These are phyloP conservation scores for Epistrophe grossulariae DNA, from an alignment of 2,888 invertebrate species.

Conservation along the genomic window DNA sequence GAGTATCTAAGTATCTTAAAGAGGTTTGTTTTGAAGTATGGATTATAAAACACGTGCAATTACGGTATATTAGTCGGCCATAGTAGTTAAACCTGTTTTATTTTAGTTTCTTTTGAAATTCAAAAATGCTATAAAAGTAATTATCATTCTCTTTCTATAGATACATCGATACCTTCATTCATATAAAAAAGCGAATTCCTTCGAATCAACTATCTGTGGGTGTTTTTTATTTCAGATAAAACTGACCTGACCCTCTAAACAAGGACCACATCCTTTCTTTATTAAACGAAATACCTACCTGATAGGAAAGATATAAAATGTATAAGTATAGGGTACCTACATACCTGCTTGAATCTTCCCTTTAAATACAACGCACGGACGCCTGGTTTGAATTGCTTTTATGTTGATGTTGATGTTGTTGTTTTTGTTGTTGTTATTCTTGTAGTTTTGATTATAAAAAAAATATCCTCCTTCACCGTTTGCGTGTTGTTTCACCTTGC, in stretches of 20 bases:
- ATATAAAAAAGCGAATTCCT: not conserved
- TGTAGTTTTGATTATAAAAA: slow-evolving; percentile 8
- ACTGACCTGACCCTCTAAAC: slow-evolving; percentile 74
- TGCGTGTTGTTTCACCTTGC: slow-evolving; percentile 42
- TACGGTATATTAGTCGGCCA: slow-evolving; percentile 61
- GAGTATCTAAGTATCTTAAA: slow-evolving; percentile 6
- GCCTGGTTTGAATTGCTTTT: not conserved
- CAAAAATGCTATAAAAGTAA: slow-evolving; percentile 54
- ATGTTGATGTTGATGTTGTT: slow-evolving; percentile 30
- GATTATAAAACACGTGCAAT: slow-evolving; percentile 72
- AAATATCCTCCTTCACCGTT: slow-evolving; percentile 46
- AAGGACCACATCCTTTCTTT: slow-evolving; percentile 47
- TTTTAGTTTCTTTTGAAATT: slow-evolving; percentile 36
- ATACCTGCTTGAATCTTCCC: slow-evolving; percentile 46
- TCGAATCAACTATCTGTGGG: slow-evolving; percentile 7
- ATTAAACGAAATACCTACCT: slow-evolving; percentile 2
- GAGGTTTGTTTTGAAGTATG: slow-evolving; percentile 36
- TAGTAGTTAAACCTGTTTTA: slow-evolving; percentile 67
- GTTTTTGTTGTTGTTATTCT: slow-evolving; percentile 35
- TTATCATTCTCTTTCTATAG: slow-evolving; percentile 3
- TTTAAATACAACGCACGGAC: not conserved
- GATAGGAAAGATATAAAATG: not conserved
- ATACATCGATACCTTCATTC: not conserved
- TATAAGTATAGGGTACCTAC: slow-evolving; percentile 9
- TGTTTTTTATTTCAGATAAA: slow-evolving; percentile 2